Evolutionary conservation across 2,797 vertebrate genomes (phyloP).

Genomic region (Ctenopoma multispine): DNA sequence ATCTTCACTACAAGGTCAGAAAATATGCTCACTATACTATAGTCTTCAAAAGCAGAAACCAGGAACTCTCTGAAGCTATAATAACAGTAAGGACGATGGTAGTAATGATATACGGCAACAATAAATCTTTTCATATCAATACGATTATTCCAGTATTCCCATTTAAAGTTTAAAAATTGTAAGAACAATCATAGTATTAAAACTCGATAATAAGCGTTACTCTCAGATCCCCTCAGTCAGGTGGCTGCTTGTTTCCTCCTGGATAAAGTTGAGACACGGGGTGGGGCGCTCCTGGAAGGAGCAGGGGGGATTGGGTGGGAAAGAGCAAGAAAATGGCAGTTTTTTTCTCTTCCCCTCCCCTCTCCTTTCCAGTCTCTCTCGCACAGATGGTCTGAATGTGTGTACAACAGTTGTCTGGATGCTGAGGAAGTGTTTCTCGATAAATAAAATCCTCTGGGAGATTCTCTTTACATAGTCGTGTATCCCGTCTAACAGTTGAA

Average conservation of each 20-base stretch:
- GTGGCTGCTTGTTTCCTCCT: slow-evolving; percentile 53
- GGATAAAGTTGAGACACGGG: slow-evolving; percentile 59
- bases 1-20: not conserved
- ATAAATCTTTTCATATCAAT: slow-evolving; percentile 83
- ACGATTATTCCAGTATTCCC: slow-evolving; percentile 77
- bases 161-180: slow-evolving; percentile 87
- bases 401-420: slow-evolving; percentile 55
- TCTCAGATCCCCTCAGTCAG: slow-evolving; percentile 55
- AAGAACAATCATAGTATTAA: slow-evolving; percentile 88
- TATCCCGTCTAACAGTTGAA: slow-evolving; percentile 62
- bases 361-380: slow-evolving; percentile 58
- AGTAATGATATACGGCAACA: slow-evolving; percentile 79
- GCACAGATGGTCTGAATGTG: slow-evolving; percentile 57
- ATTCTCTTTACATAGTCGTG: slow-evolving; percentile 44
- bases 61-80: slow-evolving; percentile 46
- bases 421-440: slow-evolving; percentile 63
- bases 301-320: slow-evolving; percentile 71
- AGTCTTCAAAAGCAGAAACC: slow-evolving; percentile 41
- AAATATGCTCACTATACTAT: slow-evolving; percentile 43
- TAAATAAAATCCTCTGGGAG: slow-evolving; percentile 66
- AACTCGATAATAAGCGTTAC: slow-evolving; percentile 81
- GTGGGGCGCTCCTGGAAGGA: slow-evolving; percentile 60
- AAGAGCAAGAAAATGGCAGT: slow-evolving; percentile 80
- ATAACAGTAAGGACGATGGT: slow-evolving; percentile 87
- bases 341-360: slow-evolving; percentile 74